A percentile compares a stretch with the other conserved stretches of the same genome.
Conservation (phyloP, 2,888 invertebrate genomes). For the Lepidocyrtoides sp. region DNA sequence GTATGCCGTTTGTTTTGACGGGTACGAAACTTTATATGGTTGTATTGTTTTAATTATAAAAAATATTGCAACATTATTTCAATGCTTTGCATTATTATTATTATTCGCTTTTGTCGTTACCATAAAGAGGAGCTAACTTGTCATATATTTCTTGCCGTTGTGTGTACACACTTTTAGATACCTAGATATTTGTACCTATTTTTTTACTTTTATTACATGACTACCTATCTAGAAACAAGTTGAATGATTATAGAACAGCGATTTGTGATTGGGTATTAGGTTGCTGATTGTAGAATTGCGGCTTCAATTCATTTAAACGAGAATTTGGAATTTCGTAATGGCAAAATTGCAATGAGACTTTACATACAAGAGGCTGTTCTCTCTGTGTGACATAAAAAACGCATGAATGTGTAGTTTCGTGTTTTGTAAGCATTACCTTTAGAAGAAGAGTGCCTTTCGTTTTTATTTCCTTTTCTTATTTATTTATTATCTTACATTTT, state of each 20-base stretch:
- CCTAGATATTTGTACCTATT: not conserved
- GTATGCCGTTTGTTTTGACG: not conserved
- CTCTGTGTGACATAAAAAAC: not conserved
- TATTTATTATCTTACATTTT: not conserved
- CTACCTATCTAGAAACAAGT: conserved; percentile 5
- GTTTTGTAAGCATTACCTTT: not conserved
- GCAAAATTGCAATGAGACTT: not conserved
- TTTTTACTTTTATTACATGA: not conserved
- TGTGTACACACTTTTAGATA: too few species aligned
- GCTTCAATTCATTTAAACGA: not conserved
- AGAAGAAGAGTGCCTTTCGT: not conserved
- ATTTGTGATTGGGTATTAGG: not conserved
- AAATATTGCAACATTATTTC: not conserved
- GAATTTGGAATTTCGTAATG: not conserved
- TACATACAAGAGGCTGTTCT: too few species aligned
- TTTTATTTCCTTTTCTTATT: not conserved
- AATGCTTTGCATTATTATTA: too few species aligned
- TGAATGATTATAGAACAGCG: not conserved
- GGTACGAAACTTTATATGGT: not conserved
- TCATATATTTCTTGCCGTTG: too few species aligned
- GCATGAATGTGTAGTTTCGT: not conserved
- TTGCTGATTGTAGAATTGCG: not conserved
- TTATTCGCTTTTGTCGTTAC: too few species aligned
- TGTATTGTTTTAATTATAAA: not conserved
- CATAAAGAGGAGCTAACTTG: too few species aligned